Percentiles rank a stretch among this genome's conserved stretches.
Evolutionary conservation across 2,888 invertebrate genomes (phyloP).

Genomic region (Brachypterus glaber): DNA sequence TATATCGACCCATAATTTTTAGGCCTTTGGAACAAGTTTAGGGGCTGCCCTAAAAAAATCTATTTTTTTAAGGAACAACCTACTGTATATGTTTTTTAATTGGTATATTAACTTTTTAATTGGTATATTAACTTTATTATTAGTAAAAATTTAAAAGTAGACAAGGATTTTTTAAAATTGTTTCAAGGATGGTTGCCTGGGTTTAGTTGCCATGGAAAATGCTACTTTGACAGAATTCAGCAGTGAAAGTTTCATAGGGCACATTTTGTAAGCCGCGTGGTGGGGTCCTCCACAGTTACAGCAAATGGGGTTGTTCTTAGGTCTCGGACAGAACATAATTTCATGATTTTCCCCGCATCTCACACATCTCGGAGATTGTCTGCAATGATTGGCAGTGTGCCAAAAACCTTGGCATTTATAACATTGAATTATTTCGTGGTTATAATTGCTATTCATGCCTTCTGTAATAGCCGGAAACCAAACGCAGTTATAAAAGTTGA

Average conservation of each 20-base stretch:
- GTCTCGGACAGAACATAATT: constrained; percentile 43
- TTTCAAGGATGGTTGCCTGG: too few species aligned
- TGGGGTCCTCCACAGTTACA: constrained; percentile 47
- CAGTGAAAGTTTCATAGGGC: constrained; percentile 43
- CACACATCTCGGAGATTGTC: constrained; percentile 42
- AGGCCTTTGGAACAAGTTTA: too few species aligned
- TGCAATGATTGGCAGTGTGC: constrained; percentile 44
- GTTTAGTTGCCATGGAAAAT: constrained; percentile 8
- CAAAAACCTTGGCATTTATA: constrained; percentile 48
- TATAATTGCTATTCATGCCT: constrained; percentile 18
- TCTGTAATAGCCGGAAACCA: constrained; percentile 31
- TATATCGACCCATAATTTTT: too few species aligned
- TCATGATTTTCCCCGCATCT: constrained; percentile 46
- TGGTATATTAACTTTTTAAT: background rate
- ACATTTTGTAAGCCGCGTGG: constrained; percentile 44
- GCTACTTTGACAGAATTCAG: constrained; percentile 33
- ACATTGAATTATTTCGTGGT: constrained; percentile 42
- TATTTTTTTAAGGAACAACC: background rate
- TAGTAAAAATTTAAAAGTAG: too few species aligned
- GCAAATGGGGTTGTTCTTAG: constrained; percentile 43
- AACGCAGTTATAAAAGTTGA: constrained; percentile 43
- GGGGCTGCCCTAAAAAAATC: too few species aligned
- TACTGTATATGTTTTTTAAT: background rate
- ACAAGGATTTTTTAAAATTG: too few species aligned
- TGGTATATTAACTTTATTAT: background rate